A percentile compares a stretch with the other conserved stretches of the same genome.
Conservation (phyloP, 2,888 invertebrate genomes). For the Craniophora ligustri region DNA sequence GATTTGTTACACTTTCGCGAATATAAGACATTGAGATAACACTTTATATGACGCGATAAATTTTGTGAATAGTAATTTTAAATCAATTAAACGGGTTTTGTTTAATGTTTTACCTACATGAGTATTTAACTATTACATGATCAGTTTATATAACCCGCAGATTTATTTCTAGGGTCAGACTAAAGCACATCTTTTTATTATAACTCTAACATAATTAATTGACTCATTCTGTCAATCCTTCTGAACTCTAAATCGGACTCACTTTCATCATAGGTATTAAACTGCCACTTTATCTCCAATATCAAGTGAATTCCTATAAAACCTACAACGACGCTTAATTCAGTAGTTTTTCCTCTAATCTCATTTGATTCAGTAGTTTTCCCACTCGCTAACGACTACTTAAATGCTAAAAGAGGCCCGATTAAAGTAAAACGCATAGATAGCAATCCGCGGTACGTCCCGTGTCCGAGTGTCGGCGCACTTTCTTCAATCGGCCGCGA, state of each 20-base stretch:
- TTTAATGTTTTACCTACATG: no score
- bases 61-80: no score
- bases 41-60: no score
- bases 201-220: not conserved
- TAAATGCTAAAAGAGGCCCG: constrained; percentile 49
- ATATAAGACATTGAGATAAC: no score
- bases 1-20: no score
- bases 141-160: no score
- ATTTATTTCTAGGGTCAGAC: no score
- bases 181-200: not conserved
- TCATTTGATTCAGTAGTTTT: constrained; percentile 42
- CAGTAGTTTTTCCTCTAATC: constrained; percentile 29
- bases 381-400: constrained; percentile 42
- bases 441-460: constrained; percentile 58
- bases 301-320: constrained; percentile 17
- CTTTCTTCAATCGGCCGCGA: constrained; percentile 72
- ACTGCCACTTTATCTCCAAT: constrained; percentile 7
- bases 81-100: no score
- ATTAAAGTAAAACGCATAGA: constrained; percentile 65
- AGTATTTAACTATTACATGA: no score
- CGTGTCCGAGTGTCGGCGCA: constrained; percentile 56
- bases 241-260: not conserved
- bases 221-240: not conserved
- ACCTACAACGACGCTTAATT: constrained; percentile 14
- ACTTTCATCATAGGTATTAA: constrained; percentile 1